These are phyloP conservation scores for Drosophila sulfurigaster DNA, from an alignment of 1,140 invertebrate genomes.

Conservation along the genomic window DNA sequence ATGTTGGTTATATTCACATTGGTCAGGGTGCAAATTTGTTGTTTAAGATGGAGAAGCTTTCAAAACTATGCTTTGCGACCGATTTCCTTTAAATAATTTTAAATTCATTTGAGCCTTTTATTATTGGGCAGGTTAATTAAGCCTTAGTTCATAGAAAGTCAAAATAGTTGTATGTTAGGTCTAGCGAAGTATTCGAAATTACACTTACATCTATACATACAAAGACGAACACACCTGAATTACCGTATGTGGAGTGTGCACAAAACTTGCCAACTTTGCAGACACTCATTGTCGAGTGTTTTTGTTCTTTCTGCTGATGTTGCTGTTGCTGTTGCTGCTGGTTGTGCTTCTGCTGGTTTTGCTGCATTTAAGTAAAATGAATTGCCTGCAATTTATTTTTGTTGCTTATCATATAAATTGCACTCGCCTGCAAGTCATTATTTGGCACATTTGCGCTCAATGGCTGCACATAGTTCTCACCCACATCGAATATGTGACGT, in stretches of 20 bases:
- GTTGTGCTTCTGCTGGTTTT: conserved; percentile 5
- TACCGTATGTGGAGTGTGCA: conserved; percentile 20
- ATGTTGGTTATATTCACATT: too few species aligned
- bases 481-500: conserved; percentile 29
- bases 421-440: conserved; percentile 81
- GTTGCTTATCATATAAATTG: conserved; percentile 83
- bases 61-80: too few species aligned
- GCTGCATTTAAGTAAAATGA: conserved; percentile 80
- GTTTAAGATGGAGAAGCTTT: too few species aligned
- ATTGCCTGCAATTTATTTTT: conserved; percentile 81
- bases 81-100: too few species aligned
- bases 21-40: too few species aligned
- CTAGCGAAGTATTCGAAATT: too few species aligned
- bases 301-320: conserved; percentile 12
- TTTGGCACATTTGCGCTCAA: conserved; percentile 81
- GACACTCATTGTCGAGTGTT: conserved; percentile 37
- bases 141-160: too few species aligned
- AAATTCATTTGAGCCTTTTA: too few species aligned
- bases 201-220: too few species aligned
- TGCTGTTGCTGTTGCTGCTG: conserved; percentile 9
- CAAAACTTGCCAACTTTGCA: conserved; percentile 51
- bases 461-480: conserved; percentile 75
- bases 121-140: too few species aligned
- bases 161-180: too few species aligned
- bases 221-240: conserved; percentile 4